Conservation (phyloP, 2,113 vertebrate species). For the Eublepharis macularius region DNA sequence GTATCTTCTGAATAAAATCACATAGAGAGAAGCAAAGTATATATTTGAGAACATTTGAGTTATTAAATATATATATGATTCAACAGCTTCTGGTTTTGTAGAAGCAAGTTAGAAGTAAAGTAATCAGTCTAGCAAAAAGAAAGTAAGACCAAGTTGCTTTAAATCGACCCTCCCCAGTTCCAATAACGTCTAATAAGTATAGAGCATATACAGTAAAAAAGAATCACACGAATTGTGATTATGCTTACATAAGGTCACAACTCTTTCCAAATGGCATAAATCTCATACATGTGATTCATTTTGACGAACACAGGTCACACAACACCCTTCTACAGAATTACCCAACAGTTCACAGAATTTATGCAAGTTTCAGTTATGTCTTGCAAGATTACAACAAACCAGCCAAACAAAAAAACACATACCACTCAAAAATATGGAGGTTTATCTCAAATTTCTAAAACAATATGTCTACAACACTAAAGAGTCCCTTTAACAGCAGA, state of each 20-base stretch:
- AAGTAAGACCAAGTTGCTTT: not conserved
- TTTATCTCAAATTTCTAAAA: not conserved
- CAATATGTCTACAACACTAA: not conserved
- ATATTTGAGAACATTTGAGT: slow-evolving; percentile 8
- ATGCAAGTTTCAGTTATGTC: not conserved
- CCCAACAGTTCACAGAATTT: not conserved
- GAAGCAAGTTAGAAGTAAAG: slow-evolving; percentile 40
- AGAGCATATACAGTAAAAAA: not conserved
- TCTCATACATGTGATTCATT: not conserved
- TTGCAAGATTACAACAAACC: not conserved
- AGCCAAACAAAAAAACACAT: not conserved
- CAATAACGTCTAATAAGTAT: not conserved
- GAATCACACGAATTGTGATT: fast-evolving
- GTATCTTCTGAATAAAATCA: slow-evolving; percentile 21
- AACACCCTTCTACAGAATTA: not conserved
- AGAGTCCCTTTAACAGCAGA: not conserved
- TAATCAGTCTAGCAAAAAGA: slow-evolving; percentile 11
- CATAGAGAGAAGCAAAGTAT: slow-evolving; percentile 13
- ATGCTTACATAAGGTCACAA: not conserved
- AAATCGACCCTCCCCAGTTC: not conserved
- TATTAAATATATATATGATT: slow-evolving; percentile 45
- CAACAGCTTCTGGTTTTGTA: slow-evolving; percentile 23
- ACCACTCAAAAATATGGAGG: not conserved
- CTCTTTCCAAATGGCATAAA: not conserved
- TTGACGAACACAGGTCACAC: not conserved